phyloP scores from a whole-genome alignment of 35 echinoderm and acorn worm genomes.

The Chiridota heheva region DNA sequence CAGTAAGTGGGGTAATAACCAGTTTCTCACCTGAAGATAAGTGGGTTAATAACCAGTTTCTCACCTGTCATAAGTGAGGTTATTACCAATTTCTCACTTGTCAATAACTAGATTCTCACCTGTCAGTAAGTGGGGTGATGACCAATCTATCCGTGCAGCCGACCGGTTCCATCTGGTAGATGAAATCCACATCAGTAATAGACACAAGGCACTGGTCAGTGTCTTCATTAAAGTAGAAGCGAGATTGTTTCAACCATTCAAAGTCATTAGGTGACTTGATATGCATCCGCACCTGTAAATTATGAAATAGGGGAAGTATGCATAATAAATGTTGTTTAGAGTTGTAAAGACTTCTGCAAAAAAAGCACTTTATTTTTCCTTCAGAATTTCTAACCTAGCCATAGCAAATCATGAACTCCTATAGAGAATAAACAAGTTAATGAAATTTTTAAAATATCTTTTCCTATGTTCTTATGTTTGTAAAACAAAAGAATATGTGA shows the following conservation, averaged over 20 bases:
- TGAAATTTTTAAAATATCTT: too few relatives aligned
- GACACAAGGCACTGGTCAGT: slow-evolving; percentile 94
- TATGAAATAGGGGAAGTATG: neutral
- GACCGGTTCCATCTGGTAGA: slow-evolving; percentile 96
- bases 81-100: neutral
- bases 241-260: slow-evolving; percentile 99
- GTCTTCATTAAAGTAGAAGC: slow-evolving; percentile 99
- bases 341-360: too few relatives aligned
- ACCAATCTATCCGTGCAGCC: slow-evolving; percentile 96
- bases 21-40: too few relatives aligned
- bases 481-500: too few relatives aligned
- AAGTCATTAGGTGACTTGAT: slow-evolving; percentile 93
- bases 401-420: too few relatives aligned
- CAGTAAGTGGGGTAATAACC: slow-evolving; percentile 98
- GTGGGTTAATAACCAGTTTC: neutral
- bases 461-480: too few relatives aligned
- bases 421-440: too few relatives aligned
- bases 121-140: slow-evolving; percentile 99
- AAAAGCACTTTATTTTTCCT: too few relatives aligned
- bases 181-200: slow-evolving; percentile 96
- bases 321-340: neutral
- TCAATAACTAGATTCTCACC: slow-evolving; percentile 39
- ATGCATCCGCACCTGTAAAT: slow-evolving; percentile 85
- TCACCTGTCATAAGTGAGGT: too few relatives aligned
- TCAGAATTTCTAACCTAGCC: too few relatives aligned